phyloP scores from a whole-genome alignment of 2,113 vertebrate species.

The Acrocephalus kingi region DNA sequence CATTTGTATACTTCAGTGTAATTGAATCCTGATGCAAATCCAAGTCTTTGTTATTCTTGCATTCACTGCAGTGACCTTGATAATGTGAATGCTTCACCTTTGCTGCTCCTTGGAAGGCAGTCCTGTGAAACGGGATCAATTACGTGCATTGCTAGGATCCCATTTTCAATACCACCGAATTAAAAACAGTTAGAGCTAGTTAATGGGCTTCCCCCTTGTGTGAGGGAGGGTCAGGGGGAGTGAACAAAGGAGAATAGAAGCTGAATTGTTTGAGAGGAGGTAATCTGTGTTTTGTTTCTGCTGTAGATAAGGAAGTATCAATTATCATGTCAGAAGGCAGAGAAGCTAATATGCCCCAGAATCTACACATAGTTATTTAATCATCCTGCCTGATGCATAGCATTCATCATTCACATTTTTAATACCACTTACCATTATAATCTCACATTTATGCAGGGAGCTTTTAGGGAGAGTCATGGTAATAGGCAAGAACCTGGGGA shows the following conservation, averaged over 20 bases:
- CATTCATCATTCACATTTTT: constrained; percentile 27
- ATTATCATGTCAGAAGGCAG: background rate
- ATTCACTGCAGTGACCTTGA: background rate
- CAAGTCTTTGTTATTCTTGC: background rate
- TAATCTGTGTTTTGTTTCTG: constrained; percentile 36
- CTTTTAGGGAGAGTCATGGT: constrained; percentile 20
- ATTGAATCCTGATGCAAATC: background rate
- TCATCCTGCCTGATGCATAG: background rate
- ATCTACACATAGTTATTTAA: constrained; percentile 32
- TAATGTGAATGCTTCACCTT: background rate
- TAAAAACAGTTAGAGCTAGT: constrained; percentile 14
- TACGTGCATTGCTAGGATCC: background rate
- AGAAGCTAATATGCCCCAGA: background rate
- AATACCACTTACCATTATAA: constrained; percentile 19
- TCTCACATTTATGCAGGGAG: background rate
- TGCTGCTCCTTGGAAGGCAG: background rate
- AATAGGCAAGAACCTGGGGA: background rate
- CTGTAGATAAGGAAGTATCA: background rate
- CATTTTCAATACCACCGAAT: background rate
- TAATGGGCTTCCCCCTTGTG: background rate
- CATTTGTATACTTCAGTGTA: background rate
- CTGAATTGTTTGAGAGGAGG: background rate
- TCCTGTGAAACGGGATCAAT: background rate
- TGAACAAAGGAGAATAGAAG: background rate
- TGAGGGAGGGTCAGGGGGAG: background rate